phyloP scores from a whole-genome alignment of 2,797 vertebrate species.

The Arnoldichthys spilopterus region DNA sequence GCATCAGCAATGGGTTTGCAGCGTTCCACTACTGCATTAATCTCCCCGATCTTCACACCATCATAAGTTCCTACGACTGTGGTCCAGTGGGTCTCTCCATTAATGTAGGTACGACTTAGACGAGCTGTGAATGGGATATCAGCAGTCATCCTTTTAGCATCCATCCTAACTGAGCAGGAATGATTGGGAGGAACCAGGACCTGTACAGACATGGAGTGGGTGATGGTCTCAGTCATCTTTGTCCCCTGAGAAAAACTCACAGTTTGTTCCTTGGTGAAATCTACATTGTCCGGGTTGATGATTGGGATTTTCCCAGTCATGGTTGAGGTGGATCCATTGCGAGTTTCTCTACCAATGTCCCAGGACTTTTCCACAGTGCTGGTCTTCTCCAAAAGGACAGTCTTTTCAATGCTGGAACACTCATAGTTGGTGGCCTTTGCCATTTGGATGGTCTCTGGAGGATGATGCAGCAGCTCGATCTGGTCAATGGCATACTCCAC shows the following conservation, averaged over 20 bases:
- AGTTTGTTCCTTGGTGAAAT: constrained; percentile 70
- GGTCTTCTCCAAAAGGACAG: constrained; percentile 72
- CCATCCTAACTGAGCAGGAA: constrained; percentile 75
- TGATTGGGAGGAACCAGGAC: constrained; percentile 72
- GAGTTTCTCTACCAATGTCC: constrained; percentile 76
- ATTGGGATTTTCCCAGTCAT: constrained; percentile 76
- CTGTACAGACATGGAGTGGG: constrained; percentile 74
- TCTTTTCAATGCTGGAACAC: constrained; percentile 72
- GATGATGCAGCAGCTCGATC: constrained; percentile 72
- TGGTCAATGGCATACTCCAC: constrained; percentile 70
- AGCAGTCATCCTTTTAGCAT: constrained; percentile 74
- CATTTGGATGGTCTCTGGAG: constrained; percentile 76
- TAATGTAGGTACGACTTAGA: constrained; percentile 76
- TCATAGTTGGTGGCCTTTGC: constrained; percentile 77
- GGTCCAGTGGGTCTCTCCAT: constrained; percentile 78
- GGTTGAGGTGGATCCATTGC: constrained; percentile 69
- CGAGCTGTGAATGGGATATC: constrained; percentile 76
- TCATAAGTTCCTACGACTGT: constrained; percentile 73
- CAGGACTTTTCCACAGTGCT: constrained; percentile 74
- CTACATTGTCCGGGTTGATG: constrained; percentile 69
- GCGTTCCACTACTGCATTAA: constrained; percentile 74
- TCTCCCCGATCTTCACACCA: constrained; percentile 77
- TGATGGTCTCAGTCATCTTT: constrained; percentile 68
- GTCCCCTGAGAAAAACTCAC: constrained; percentile 73
- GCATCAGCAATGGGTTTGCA: constrained; percentile 74